These are phyloP conservation scores for Rhinophrynus dorsalis DNA, from an alignment of 2,797 vertebrate genomes.

Conservation along the genomic window DNA sequence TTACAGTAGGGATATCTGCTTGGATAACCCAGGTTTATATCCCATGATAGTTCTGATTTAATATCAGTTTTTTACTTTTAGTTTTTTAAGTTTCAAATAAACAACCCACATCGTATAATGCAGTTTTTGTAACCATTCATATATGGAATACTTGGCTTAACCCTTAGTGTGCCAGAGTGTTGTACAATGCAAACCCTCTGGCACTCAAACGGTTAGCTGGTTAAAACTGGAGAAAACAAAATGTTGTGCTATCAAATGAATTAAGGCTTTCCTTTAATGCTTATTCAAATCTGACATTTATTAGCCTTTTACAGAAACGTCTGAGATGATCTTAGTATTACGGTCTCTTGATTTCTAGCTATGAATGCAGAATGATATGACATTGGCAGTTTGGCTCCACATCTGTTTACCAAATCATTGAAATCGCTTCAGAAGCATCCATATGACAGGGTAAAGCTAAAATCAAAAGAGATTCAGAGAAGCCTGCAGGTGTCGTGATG, in stretches of 20 bases:
- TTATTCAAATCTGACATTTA: constrained; percentile 40
- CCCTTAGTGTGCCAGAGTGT: too few relatives aligned
- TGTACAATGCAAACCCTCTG: too few relatives aligned
- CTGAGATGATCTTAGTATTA: constrained; percentile 44
- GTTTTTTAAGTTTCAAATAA: too few relatives aligned
- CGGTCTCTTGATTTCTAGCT: constrained; percentile 48
- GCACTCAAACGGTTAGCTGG: too few relatives aligned
- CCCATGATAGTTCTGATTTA: too few relatives aligned
- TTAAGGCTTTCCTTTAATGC: constrained; percentile 29
- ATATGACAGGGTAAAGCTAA: constrained; percentile 40
- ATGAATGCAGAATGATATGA: constrained; percentile 21
- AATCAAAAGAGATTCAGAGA: constrained; percentile 14
- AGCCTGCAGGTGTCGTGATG: constrained; percentile 50
- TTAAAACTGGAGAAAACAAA: constrained; percentile 9
- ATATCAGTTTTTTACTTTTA: too few relatives aligned
- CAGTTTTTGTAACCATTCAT: too few relatives aligned
- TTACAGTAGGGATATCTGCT: too few relatives aligned
- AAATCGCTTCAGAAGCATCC: constrained; percentile 19
- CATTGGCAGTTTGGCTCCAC: constrained; percentile 21
- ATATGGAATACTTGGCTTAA: too few relatives aligned
- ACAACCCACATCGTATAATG: too few relatives aligned
- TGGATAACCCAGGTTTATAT: too few relatives aligned
- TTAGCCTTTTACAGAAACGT: constrained; percentile 28
- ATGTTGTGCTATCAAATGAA: not conserved
- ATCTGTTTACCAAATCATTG: constrained; percentile 48